These are phyloP conservation scores for Anthopleura xanthogrammica DNA, from an alignment of 92 coral and sea anemone species.

Conservation along the genomic window DNA sequence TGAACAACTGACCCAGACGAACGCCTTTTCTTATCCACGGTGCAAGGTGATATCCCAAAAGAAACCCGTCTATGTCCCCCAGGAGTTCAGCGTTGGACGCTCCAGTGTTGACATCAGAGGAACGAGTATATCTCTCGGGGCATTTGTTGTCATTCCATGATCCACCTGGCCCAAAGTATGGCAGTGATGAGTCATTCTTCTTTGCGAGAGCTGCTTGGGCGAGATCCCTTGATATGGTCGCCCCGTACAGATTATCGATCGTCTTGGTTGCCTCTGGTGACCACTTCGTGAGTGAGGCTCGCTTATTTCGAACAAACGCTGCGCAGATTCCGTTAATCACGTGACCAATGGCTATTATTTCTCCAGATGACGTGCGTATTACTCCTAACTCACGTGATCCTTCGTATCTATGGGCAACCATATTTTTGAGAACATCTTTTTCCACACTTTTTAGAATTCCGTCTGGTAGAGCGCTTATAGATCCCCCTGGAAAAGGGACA, in stretches of 20 bases:
- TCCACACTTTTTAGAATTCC: slow-evolving; percentile 38
- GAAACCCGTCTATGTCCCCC: slow-evolving; percentile 70
- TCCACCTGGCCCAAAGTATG: slow-evolving; percentile 50
- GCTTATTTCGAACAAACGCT: slow-evolving; percentile 50
- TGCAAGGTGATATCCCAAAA: slow-evolving; percentile 49
- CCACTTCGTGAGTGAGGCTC: slow-evolving; percentile 44
- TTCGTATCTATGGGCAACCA: slow-evolving; percentile 29
- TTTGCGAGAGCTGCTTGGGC: slow-evolving; percentile 34
- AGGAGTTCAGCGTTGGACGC: slow-evolving; percentile 61
- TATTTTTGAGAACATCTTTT: slow-evolving; percentile 29
- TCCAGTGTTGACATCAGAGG: slow-evolving; percentile 17
- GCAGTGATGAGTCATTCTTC: slow-evolving; percentile 22
- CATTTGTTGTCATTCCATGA: slow-evolving; percentile 45
- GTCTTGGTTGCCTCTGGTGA: slow-evolving; percentile 39
- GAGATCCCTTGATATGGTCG: slow-evolving; percentile 61
- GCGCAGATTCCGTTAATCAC: slow-evolving; percentile 70
- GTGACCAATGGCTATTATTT: slow-evolving; percentile 69
- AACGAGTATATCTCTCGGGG: slow-evolving; percentile 31
- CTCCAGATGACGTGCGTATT: slow-evolving; percentile 50
- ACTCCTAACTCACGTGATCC: slow-evolving; percentile 50
- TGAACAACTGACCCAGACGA: slow-evolving; percentile 69
- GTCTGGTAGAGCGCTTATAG: slow-evolving; percentile 30
- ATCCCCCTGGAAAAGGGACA: not conserved
- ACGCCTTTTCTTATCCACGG: slow-evolving; percentile 57
- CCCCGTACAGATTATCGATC: slow-evolving; percentile 70